Evolutionary conservation across 2,113 vertebrate genomes (phyloP).

Genomic region (Indri indri): DNA sequence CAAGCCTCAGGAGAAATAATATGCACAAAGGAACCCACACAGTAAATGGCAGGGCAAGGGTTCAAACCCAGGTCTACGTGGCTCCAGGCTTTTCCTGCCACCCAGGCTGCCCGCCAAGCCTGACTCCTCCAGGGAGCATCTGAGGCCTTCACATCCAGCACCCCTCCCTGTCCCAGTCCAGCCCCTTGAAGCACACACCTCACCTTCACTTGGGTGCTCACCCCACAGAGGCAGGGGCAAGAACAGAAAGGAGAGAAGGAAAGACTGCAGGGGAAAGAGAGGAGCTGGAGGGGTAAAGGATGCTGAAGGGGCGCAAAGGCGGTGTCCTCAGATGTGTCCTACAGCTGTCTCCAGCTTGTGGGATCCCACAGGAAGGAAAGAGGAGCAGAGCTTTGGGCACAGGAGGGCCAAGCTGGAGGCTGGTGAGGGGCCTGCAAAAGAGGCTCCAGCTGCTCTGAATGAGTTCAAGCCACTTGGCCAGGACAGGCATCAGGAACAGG

Average conservation of each 20-base stretch:
- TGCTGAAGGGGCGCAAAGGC: not conserved
- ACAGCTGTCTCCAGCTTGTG: not conserved
- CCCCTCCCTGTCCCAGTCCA: not conserved
- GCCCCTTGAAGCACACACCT: not conserved
- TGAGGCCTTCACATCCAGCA: not conserved
- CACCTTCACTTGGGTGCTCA: not conserved
- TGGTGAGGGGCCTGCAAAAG: not conserved
- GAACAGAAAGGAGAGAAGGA: not conserved
- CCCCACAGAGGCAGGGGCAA: not conserved
- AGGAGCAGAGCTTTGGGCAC: not conserved
- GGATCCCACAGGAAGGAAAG: not conserved
- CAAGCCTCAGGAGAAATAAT: not conserved
- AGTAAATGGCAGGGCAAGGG: not conserved
- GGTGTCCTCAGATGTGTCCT: not conserved
- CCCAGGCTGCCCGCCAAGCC: not conserved
- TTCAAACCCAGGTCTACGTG: not conserved
- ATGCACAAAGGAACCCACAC: not conserved
- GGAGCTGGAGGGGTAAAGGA: not conserved
- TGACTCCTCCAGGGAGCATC: not conserved
- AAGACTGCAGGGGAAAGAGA: not conserved
- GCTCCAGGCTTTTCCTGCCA: not conserved
- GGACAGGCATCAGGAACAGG: not conserved
- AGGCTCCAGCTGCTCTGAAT: slow-evolving; percentile 22
- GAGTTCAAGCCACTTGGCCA: not conserved
- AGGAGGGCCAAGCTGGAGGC: not conserved